Conservation (phyloP, 2,113 vertebrate species). For the Gobius niger region DNA sequence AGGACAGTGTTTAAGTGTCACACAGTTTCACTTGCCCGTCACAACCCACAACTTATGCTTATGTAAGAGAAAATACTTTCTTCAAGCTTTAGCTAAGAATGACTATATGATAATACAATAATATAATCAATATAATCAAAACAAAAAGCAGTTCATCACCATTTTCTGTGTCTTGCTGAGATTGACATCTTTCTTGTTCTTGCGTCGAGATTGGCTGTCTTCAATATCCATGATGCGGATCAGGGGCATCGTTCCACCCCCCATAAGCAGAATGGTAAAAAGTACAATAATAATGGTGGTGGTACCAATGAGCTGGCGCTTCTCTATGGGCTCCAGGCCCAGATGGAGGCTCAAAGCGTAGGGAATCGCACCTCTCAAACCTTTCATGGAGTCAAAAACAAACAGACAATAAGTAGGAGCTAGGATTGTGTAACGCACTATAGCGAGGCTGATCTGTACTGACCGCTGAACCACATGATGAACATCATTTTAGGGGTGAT, state of each 20-base stretch:
- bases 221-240: conserved; percentile 95
- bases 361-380: conserved; percentile 93
- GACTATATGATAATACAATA: too few species aligned
- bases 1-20: too few species aligned
- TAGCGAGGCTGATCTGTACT: conserved; percentile 52
- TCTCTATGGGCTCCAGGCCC: conserved; percentile 94
- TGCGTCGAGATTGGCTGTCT: conserved; percentile 84
- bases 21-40: too few species aligned
- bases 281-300: conserved; percentile 97
- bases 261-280: conserved; percentile 93
- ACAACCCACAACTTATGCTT: too few species aligned
- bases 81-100: too few species aligned
- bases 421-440: background rate
- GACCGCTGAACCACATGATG: conserved; percentile 99
- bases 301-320: conserved; percentile 95
- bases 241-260: conserved; percentile 95
- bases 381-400: conserved; percentile 63
- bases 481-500: conserved; percentile 99
- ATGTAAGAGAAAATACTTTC: too few species aligned
- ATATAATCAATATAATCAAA: too few species aligned
- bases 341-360: conserved; percentile 96
- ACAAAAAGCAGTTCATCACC: conserved; percentile 68
- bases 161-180: conserved; percentile 99
- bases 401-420: background rate
- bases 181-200: conserved; percentile 91